Evolutionary conservation across 2,888 invertebrate genomes (phyloP), one percentile per base, ranked within the genome.

Genomic region (Plutella xylostella): DNA sequence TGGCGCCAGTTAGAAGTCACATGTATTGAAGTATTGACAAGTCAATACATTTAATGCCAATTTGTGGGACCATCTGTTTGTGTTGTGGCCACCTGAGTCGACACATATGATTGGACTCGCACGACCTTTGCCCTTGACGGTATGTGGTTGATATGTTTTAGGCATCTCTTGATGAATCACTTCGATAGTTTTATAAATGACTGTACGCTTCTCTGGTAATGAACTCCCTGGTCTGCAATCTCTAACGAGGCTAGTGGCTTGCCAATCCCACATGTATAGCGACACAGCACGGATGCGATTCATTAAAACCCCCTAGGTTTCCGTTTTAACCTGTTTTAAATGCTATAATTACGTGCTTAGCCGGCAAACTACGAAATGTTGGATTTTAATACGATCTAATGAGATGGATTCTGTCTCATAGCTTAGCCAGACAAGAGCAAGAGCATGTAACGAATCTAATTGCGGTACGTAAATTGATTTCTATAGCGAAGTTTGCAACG

Each of bases 281-380:
- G 65, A 65, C 72, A n/a, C 67, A 58, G 59, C 62, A 59, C 70
- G 77, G 78, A 76, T 74, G 70, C 62, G 58, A 72, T 77, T 75
- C 62, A 79, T 80, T 77, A 73, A 76, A 68, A 64, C 65, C 57
- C 58, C 47, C 65, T 70, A 70, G 68, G 66, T 78, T 74, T 79
- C 78, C 82, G 78, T 68, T 71, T 69, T 64, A 78, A 77, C 79
- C 68, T 57, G 78, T 74, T 42, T 63, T 55, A 50, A 62, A 70
- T 51, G 51, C 57, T 57, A 55, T 61, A 59, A 55, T 51, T 61
- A 59, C 30, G 41, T 28, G 19, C 21, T 41, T 30, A 54, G 55
- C 46, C 50, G 55, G 58, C 60, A 55, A 49, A 25, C 39, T 41
- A 37, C 42, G 45, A 45, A 42, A 20, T 34, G 34, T 20, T 20